Percentiles rank a stretch among this genome's conserved stretches.
Evolutionary conservation across 2,888 invertebrate genomes (phyloP).

Genomic region (Caenorhabditis parvicauda): DNA sequence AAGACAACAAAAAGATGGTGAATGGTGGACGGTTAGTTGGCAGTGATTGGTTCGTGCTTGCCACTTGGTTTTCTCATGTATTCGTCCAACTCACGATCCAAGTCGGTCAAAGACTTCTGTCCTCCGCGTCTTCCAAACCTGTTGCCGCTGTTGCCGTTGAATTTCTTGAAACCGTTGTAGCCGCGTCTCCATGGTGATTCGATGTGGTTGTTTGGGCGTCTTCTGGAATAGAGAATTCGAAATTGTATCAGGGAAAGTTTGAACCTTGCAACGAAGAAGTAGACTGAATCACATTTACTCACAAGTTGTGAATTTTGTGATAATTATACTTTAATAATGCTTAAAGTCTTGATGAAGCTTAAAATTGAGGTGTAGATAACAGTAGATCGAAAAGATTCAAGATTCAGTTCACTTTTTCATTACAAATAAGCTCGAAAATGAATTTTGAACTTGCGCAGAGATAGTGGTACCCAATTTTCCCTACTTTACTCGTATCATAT

Average conservation of each 20-base stretch:
- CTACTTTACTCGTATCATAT: too few relatives aligned
- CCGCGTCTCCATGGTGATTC: too few relatives aligned
- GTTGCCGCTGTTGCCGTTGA: too few relatives aligned
- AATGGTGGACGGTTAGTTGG: conserved; percentile 2
- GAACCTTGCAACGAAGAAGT: too few relatives aligned
- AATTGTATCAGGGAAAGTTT: too few relatives aligned
- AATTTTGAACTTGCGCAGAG: too few relatives aligned
- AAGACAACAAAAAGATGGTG: not conserved
- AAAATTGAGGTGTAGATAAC: not conserved
- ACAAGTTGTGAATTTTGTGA: not conserved
- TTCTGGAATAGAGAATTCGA: not conserved
- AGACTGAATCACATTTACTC: not conserved
- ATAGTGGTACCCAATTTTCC: too few relatives aligned
- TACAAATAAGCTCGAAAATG: not conserved
- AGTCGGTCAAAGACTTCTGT: conserved; percentile 37
- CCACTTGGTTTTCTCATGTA: conserved; percentile 44
- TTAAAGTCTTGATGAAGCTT: conserved; percentile 2
- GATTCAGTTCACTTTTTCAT: not conserved
- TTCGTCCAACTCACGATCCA: conserved; percentile 44
- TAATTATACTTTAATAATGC: not conserved
- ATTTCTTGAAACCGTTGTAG: too few relatives aligned
- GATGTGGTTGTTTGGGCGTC: too few relatives aligned
- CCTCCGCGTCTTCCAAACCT: too few relatives aligned
- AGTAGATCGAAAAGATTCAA: not conserved
- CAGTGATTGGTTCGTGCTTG: conserved; percentile 38